Conservation (phyloP, 2,113 vertebrate species). For the Hypocryptadius cinnamomeus region DNA sequence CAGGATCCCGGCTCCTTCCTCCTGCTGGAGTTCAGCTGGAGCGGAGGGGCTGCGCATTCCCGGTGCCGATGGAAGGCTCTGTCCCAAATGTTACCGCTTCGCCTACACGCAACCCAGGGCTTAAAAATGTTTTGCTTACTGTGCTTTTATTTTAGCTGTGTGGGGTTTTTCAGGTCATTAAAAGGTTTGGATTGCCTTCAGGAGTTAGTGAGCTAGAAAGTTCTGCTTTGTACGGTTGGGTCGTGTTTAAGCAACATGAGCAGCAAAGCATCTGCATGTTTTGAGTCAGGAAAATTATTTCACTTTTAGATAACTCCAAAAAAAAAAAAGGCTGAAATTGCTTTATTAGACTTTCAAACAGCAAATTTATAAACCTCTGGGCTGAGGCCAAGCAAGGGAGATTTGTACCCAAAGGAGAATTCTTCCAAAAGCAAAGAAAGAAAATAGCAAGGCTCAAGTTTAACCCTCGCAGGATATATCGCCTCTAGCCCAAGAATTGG, state of each 20-base stretch:
- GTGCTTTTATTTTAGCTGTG: conserved; percentile 6
- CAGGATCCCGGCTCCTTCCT: neutral
- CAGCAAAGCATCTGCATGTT: neutral
- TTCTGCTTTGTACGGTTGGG: neutral
- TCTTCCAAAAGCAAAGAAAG: conserved; percentile 29
- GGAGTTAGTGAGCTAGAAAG: conserved; percentile 12
- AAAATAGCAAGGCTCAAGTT: neutral
- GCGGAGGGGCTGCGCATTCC: neutral
- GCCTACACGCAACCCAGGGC: neutral
- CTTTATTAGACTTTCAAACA: conserved; percentile 13
- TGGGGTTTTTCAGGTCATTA: neutral
- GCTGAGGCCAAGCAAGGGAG: conserved; percentile 16
- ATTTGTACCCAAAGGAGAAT: conserved; percentile 24
- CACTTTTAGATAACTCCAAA: neutral
- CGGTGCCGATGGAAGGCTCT: neutral
- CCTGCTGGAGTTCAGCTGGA: neutral
- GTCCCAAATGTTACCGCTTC: neutral
- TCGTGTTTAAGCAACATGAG: neutral
- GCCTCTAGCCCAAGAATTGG: neutral
- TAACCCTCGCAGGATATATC: conserved; percentile 23
- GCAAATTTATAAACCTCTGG: conserved; percentile 14
- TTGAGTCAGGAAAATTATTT: conserved; percentile 15
- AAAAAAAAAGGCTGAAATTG: neutral
- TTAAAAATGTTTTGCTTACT: neutral
- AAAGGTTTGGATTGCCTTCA: conserved; percentile 20